Percentiles rank a stretch among this genome's conserved stretches.
These are phyloP conservation scores for Muscina levida DNA, from an alignment of 2,888 invertebrate species.

Conservation along the genomic window DNA sequence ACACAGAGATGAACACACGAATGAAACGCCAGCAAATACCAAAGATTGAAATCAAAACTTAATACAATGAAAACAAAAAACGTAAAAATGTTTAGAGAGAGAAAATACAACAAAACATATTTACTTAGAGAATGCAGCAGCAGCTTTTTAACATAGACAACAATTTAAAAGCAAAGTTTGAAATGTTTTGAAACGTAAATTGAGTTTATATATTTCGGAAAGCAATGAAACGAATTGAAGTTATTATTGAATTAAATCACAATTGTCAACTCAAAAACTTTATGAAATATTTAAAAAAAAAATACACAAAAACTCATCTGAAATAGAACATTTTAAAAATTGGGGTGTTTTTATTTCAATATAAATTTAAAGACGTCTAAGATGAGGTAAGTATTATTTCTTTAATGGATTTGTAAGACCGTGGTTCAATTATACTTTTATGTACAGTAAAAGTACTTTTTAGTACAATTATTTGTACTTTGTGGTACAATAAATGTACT, in stretches of 20 bases:
- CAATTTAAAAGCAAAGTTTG: neutral
- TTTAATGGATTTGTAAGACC: too few relatives aligned
- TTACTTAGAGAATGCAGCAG: constrained; percentile 48
- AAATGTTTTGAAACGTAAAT: constrained; percentile 19
- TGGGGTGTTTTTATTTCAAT: too few relatives aligned
- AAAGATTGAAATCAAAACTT: constrained; percentile 54
- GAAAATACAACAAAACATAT: constrained; percentile 15
- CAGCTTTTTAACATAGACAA: constrained; percentile 41
- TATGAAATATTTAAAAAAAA: too few relatives aligned
- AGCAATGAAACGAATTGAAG: neutral
- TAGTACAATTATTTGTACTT: too few relatives aligned
- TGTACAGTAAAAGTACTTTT: too few relatives aligned
- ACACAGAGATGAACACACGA: constrained; percentile 8
- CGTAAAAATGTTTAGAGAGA: neutral
- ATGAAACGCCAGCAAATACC: constrained; percentile 34
- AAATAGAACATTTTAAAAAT: too few relatives aligned
- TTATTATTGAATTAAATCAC: constrained; percentile 14
- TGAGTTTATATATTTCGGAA: constrained; percentile 36
- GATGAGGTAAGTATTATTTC: too few relatives aligned
- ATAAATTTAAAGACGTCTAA: too few relatives aligned
- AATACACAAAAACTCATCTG: constrained; percentile 9
- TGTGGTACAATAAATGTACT: too few relatives aligned
- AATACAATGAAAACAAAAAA: constrained; percentile 18
- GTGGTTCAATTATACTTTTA: too few relatives aligned
- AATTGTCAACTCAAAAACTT: constrained; percentile 58